Evolutionary conservation across 2,797 vertebrate genomes (phyloP).

Genomic region (Martes flavigula): DNA sequence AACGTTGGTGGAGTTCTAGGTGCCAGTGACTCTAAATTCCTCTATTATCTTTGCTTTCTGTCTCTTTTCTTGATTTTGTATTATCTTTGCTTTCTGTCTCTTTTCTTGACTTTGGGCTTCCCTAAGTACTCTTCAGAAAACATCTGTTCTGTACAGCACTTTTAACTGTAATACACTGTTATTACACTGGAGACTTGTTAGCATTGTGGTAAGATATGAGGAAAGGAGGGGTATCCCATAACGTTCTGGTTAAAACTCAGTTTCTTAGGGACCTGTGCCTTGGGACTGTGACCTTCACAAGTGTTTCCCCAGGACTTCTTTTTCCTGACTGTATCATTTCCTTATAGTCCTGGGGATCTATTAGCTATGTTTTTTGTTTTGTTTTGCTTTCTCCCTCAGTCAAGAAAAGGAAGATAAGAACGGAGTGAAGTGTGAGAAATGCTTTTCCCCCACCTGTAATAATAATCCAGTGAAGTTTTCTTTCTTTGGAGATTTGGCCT

Average conservation of each 20-base stretch:
- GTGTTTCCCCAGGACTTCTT: background rate
- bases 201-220: background rate
- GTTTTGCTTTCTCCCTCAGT: background rate
- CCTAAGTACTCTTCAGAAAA: background rate
- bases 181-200: background rate
- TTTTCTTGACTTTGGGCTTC: background rate
- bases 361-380: background rate
- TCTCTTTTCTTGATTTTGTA: background rate
- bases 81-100: background rate
- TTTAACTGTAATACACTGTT: background rate
- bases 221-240: background rate
- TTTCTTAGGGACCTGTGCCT: background rate
- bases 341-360: background rate
- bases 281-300: background rate
- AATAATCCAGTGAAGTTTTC: background rate
- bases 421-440: background rate
- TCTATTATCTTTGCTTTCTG: background rate
- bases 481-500: background rate
- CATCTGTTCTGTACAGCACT: background rate
- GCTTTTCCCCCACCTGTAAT: background rate
- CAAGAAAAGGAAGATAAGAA: background rate
- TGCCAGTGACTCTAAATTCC: background rate
- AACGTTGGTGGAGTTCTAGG: background rate
- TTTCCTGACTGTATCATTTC: background rate
- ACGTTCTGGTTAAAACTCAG: background rate